Evolutionary conservation across 30 jellyfish, hydroid and myxozoan genomes (phyloP).

Genomic region (Haliclystus octoradiatus): DNA sequence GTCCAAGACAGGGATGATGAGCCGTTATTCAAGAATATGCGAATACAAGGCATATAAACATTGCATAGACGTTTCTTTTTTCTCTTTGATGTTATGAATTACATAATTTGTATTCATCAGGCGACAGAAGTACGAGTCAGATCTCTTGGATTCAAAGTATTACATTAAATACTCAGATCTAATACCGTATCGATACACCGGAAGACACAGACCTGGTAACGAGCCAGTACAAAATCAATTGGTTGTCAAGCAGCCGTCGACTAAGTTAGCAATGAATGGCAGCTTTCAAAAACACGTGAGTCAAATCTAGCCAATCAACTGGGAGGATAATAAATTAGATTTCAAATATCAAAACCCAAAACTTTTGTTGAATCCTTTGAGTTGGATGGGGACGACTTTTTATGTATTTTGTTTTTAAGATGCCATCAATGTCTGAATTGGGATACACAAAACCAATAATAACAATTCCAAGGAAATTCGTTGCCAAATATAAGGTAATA

Average conservation of each 20-base stretch:
- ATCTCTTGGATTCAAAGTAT: slow-evolving; percentile 44
- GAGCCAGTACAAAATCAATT: not conserved
- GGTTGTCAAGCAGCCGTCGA: not conserved
- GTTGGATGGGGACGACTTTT: too few relatives aligned
- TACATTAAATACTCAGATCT: slow-evolving; percentile 18
- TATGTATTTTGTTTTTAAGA: too few relatives aligned
- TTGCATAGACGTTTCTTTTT: too few relatives aligned
- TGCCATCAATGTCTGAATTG: not conserved
- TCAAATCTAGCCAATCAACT: too few relatives aligned
- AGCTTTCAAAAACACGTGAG: too few relatives aligned
- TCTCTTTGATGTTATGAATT: not conserved
- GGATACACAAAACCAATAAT: not conserved
- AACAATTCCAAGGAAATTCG: not conserved
- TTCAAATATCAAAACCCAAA: too few relatives aligned
- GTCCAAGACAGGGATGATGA: too few relatives aligned
- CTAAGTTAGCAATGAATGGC: not conserved
- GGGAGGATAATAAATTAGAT: too few relatives aligned
- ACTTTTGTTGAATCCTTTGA: too few relatives aligned
- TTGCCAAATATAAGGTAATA: not conserved
- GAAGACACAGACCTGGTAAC: not conserved
- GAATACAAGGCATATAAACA: too few relatives aligned
- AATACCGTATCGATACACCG: not conserved
- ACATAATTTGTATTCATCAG: slow-evolving; percentile 14
- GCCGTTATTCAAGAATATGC: too few relatives aligned
- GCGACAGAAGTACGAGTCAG: slow-evolving; percentile 61